Base-by-base conservation (phyloP, 2,113 vertebrate species). In the Xenus cinereus region DNA sequence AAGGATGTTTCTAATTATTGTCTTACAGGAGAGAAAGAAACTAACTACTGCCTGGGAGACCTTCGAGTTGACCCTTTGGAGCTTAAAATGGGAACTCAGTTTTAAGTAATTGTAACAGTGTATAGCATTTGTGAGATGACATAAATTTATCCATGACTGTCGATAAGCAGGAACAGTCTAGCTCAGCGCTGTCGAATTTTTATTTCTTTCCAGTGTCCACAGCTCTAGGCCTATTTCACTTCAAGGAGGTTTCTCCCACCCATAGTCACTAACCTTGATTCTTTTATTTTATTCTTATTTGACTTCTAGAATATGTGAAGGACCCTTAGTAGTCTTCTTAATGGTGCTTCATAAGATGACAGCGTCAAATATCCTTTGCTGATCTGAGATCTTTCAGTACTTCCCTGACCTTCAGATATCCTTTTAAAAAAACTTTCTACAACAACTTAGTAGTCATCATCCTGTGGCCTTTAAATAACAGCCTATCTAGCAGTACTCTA, bases 1-100 rank as follows among this genome's bases (percentile, higher is more conserved):
- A 96, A 96, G 71, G 85, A 57, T 93, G 76, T 95, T 96, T 95
- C 85, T 66, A 51, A 77, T 87, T 87, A 63, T 89, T 94, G 63
- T 96, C 84, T 96, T 94, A 86, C 28, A 72, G 56, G 64, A 88
- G 76, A 66, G 51, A 87, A 95, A 96, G 45, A 94, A 95, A 93
- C 37, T 45, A 94, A 48, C 64, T 56, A 37, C 56, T 84, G 27
- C 67, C 92, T 92, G 75, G 48, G 73, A 94, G 57, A 83, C 57
- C 51, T 74, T 50, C 9, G 33, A 69, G 50, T 62, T 78, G 69
- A 90, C 63, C 87, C 92, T 95, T 96, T 57, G 39, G 18, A 69
- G 3, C 8, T 84, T 33, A 82, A 71, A 81, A 63, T 32, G 20
- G 8, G n/a, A 51, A 54, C 14, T 64, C 8, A 43, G 20, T 37